These are phyloP conservation scores for Harmothoe impar DNA, from an alignment of 2,888 invertebrate genomes.

Conservation along the genomic window DNA sequence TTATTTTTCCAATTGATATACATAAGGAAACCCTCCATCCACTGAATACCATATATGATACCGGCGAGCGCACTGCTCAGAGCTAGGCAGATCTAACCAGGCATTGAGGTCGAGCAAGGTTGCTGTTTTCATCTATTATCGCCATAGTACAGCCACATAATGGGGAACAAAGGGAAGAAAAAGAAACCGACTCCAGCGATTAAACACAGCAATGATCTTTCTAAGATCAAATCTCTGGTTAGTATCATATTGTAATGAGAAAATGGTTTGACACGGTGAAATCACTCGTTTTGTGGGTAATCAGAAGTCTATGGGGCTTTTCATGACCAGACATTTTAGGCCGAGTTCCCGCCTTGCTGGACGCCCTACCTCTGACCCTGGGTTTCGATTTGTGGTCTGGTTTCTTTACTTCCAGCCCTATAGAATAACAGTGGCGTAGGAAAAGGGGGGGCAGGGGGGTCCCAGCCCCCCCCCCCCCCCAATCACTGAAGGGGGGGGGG, in stretches of 20 bases:
- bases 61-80: too few species aligned
- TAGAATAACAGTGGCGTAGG: too few species aligned
- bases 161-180: background rate
- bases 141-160: background rate
- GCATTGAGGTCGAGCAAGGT: conserved; percentile 16
- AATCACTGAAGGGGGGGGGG: too few species aligned
- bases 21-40: too few species aligned
- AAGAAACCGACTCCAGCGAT: background rate
- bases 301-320: background rate
- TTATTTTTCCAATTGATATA: too few species aligned
- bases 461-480: too few species aligned
- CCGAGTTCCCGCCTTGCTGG: conserved; percentile 38
- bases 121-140: background rate
- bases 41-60: too few species aligned
- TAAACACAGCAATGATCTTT: background rate
- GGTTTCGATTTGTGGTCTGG: too few species aligned
- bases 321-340: background rate
- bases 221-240: background rate
- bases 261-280: background rate
- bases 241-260: background rate
- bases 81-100: background rate
- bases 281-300: background rate
- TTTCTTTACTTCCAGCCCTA: too few species aligned
- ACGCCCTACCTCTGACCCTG: too few species aligned
- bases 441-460: too few species aligned